Percentiles rank a stretch among this genome's conserved stretches.
Conservation (phyloP, 2,888 invertebrate species). For the Byasa hedistus region DNA sequence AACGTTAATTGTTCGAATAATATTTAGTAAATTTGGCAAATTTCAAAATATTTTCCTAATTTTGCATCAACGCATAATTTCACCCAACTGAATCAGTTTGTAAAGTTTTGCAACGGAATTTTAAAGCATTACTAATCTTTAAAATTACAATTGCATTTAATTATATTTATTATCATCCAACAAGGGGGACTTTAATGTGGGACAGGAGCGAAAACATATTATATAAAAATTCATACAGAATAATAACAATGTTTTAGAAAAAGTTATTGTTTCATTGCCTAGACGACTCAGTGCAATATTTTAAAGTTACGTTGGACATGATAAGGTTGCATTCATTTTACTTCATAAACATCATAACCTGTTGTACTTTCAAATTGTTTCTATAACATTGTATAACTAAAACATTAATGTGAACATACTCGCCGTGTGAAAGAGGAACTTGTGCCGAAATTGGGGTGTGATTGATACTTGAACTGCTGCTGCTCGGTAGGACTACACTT, state of each 20-base stretch:
- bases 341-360: neutral
- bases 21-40: conserved; percentile 22
- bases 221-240: too few relatives aligned
- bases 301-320: too few relatives aligned
- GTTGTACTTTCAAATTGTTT: too few relatives aligned
- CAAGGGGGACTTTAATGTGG: too few relatives aligned
- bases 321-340: neutral
- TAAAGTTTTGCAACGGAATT: conserved; percentile 9
- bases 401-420: conserved; percentile 51
- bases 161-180: too few relatives aligned
- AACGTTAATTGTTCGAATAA: conserved; percentile 33
- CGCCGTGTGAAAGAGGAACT: conserved; percentile 63
- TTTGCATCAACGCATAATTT: conserved; percentile 6
- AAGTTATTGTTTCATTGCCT: too few relatives aligned
- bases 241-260: too few relatives aligned
- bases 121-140: too few relatives aligned
- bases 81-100: conserved; percentile 15
- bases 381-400: neutral
- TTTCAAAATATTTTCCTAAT: conserved; percentile 22
- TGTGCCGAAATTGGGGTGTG: conserved; percentile 41
- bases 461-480: conserved; percentile 62
- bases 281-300: too few relatives aligned
- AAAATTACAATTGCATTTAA: too few relatives aligned
- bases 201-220: too few relatives aligned
- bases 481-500: conserved; percentile 66